Percentiles rank a stretch among this genome's conserved stretches.
Conservation (phyloP, 2,888 invertebrate species). For the Cremastobaeus sp. region DNA sequence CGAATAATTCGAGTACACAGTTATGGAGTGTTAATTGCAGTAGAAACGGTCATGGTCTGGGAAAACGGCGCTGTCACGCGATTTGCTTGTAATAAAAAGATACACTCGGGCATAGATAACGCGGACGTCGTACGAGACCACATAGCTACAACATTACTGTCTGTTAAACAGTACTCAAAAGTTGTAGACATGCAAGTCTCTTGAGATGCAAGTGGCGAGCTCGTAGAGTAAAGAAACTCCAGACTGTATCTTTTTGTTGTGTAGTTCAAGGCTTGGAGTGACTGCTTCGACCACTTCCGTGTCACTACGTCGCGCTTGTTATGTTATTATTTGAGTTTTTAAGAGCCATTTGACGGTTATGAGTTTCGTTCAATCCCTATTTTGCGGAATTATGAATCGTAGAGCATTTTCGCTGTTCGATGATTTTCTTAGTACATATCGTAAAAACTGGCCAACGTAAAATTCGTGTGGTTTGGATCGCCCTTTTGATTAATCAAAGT, state of each 20-base stretch:
- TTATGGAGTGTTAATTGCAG: no score
- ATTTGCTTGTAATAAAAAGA: no score
- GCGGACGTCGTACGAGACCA: constrained; percentile 14
- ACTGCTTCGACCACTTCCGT: constrained; percentile 56
- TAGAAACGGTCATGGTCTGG: no score
- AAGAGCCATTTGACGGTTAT: constrained; percentile 46
- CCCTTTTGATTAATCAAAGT: no score
- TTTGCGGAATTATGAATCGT: neutral
- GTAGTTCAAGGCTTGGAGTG: constrained; percentile 53
- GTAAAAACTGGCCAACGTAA: no score
- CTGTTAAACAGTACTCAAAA: constrained; percentile 59
- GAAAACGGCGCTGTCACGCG: no score
- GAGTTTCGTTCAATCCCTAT: constrained; percentile 41
- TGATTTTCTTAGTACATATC: no score
- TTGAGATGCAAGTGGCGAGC: constrained; percentile 53
- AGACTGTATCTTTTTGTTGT: constrained; percentile 53
- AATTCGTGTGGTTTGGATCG: no score
- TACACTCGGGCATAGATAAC: constrained; percentile 20
- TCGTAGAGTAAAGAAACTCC: constrained; percentile 48
- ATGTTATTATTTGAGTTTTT: constrained; percentile 50
- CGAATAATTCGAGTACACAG: no score
- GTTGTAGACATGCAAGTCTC: constrained; percentile 54
- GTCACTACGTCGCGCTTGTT: constrained; percentile 51
- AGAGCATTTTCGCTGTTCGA: no score
- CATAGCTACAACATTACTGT: constrained; percentile 50